These are phyloP conservation scores for Tenthredo scrophulariae DNA, from an alignment of 2,888 invertebrate species.

Conservation along the genomic window DNA sequence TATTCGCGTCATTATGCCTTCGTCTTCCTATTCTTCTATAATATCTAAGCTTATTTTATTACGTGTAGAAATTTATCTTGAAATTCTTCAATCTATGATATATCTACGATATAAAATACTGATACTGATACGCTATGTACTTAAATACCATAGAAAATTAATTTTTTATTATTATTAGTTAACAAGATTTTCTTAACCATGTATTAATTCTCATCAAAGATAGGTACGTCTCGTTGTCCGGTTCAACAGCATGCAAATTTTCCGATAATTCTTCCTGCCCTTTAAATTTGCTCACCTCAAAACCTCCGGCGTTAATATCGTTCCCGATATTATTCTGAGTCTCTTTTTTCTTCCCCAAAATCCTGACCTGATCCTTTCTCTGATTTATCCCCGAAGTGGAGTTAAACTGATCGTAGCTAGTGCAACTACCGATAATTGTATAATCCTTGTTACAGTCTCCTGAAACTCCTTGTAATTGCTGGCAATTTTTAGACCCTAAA, in stretches of 20 bases:
- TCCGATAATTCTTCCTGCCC: not conserved
- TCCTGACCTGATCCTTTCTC: conserved; percentile 69
- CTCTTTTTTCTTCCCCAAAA: conserved; percentile 67
- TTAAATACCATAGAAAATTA: not conserved
- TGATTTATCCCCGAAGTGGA: conserved; percentile 56
- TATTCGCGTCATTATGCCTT: not conserved
- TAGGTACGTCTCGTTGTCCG: conserved; percentile 46
- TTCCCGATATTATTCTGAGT: not conserved
- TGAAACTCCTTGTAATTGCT: conserved; percentile 55
- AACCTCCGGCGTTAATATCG: not conserved
- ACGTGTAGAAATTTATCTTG: not conserved
- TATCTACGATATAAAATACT: not conserved
- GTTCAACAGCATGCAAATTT: conserved; percentile 4
- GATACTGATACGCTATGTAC: not conserved
- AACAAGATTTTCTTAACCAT: conserved; percentile 50
- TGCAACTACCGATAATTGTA: conserved; percentile 69
- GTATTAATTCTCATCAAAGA: conserved; percentile 43
- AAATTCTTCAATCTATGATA: not conserved
- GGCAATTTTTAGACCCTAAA: conserved; percentile 64
- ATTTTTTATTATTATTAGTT: not conserved
- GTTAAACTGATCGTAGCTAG: conserved; percentile 61
- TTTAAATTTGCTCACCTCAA: conserved; percentile 46
- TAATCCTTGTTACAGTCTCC: conserved; percentile 69
- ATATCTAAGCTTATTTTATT: not conserved
- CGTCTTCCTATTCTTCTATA: not conserved